Evolutionary conservation across 2,888 invertebrate genomes (phyloP).

Genomic region (Drosophila nigricruria): DNA sequence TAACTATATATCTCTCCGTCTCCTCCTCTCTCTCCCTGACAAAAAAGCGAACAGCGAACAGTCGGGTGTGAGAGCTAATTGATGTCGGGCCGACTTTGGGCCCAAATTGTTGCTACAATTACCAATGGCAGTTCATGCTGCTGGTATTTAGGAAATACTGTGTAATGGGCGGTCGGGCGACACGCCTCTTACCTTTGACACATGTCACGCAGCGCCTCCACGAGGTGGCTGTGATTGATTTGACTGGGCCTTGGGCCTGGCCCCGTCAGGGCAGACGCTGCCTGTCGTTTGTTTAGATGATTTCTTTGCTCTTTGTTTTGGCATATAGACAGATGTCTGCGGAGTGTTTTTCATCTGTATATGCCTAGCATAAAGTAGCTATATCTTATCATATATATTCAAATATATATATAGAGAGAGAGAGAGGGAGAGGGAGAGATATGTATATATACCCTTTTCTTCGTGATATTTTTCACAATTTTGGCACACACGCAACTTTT

Average conservation of each 20-base stretch:
- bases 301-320: constrained; percentile 16
- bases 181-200: constrained; percentile 69
- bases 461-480: constrained; percentile 14
- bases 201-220: constrained; percentile 51
- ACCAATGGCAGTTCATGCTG: constrained; percentile 22
- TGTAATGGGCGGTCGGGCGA: constrained; percentile 36
- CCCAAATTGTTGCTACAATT: constrained; percentile 35
- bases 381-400: background rate
- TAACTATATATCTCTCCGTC: background rate
- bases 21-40: background rate
- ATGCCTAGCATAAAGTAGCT: constrained; percentile 19
- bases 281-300: constrained; percentile 49
- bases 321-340: constrained; percentile 21
- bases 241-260: constrained; percentile 37
- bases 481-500: constrained; percentile 28
- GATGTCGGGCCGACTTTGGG: constrained; percentile 57
- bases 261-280: constrained; percentile 19
- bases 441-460: constrained; percentile 1
- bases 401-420: background rate
- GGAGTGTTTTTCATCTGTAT: constrained; percentile 10
- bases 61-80: constrained; percentile 60
- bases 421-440: background rate
- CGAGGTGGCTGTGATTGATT: constrained; percentile 58
- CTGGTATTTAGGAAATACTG: constrained; percentile 36
- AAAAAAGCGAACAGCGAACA: background rate